Evolutionary conservation across 2,888 invertebrate genomes (phyloP).

Genomic region (Pseudeuparius sepicola): DNA sequence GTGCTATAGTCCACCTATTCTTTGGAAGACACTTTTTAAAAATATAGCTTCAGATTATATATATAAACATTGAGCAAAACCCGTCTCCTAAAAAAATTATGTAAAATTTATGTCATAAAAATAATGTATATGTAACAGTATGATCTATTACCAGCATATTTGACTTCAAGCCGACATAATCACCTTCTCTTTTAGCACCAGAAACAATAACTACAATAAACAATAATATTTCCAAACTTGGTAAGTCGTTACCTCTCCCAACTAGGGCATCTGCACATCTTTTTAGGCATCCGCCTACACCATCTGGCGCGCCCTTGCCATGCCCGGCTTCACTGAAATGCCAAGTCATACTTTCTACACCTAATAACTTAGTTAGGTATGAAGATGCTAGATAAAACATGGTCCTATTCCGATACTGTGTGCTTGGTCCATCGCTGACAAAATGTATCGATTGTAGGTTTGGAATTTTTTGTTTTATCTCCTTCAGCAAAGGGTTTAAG

Average conservation of each 20-base stretch:
- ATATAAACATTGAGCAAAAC: no score
- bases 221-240: slow-evolving; percentile 9
- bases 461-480: slow-evolving; percentile 10
- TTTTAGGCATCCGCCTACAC: slow-evolving; percentile 13
- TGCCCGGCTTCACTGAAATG: slow-evolving; percentile 15
- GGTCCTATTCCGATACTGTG: slow-evolving; percentile 15
- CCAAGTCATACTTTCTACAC: slow-evolving; percentile 11
- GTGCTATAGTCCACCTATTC: no score
- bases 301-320: slow-evolving; percentile 17
- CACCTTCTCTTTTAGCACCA: no score
- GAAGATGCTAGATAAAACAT: slow-evolving; percentile 13
- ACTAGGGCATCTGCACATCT: slow-evolving; percentile 12
- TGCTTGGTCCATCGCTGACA: slow-evolving; percentile 17
- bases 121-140: no score
- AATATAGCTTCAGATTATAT: no score
- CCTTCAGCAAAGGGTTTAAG: slow-evolving; percentile 12
- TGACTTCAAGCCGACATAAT: no score
- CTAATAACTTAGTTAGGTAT: slow-evolving; percentile 10
- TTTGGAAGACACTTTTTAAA: no score
- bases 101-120: no score
- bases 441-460: slow-evolving; percentile 14
- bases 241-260: slow-evolving; percentile 7
- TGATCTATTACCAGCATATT: no score
- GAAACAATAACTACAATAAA: no score
- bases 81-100: no score